Conservation (phyloP, 2,888 invertebrate species). For the Ditylenchus weischeri region DNA sequence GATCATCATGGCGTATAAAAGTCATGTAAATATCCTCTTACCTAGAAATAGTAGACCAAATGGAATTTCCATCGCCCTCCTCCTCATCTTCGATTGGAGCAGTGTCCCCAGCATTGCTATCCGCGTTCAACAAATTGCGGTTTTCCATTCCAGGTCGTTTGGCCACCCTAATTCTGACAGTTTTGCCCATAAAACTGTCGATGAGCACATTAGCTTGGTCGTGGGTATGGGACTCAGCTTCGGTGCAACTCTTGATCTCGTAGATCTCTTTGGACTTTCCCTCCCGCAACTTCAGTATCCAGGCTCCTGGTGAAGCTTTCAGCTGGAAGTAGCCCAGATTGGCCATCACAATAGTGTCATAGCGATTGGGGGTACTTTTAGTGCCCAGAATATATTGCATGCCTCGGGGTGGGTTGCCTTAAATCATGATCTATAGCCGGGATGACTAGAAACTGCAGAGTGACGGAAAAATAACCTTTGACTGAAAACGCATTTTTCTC, state of each 20-base stretch:
- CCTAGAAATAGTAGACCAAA: slow-evolving; percentile 33
- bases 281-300: slow-evolving; percentile 81
- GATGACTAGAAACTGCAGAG: too few relatives aligned
- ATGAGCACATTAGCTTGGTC: slow-evolving; percentile 33
- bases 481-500: too few relatives aligned
- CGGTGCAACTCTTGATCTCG: slow-evolving; percentile 68
- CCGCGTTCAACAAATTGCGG: slow-evolving; percentile 74
- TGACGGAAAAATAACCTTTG: too few relatives aligned
- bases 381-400: slow-evolving; percentile 92
- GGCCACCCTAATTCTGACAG: slow-evolving; percentile 66
- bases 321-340: slow-evolving; percentile 97
- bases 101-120: slow-evolving; percentile 25
- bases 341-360: slow-evolving; percentile 99
- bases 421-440: too few relatives aligned
- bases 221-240: slow-evolving; percentile 40
- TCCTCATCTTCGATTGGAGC: slow-evolving; percentile 29
- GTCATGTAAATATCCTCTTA: background rate
- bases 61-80: slow-evolving; percentile 36
- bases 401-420: slow-evolving; percentile 66
- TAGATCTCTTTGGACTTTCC: slow-evolving; percentile 93
- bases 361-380: slow-evolving; percentile 65
- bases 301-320: slow-evolving; percentile 88
- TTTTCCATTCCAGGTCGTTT: slow-evolving; percentile 85
- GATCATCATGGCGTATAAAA: too few relatives aligned
- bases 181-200: slow-evolving; percentile 53